Conservation (phyloP, 2,888 invertebrate species). For the Hirtodrosophila cameraria region DNA sequence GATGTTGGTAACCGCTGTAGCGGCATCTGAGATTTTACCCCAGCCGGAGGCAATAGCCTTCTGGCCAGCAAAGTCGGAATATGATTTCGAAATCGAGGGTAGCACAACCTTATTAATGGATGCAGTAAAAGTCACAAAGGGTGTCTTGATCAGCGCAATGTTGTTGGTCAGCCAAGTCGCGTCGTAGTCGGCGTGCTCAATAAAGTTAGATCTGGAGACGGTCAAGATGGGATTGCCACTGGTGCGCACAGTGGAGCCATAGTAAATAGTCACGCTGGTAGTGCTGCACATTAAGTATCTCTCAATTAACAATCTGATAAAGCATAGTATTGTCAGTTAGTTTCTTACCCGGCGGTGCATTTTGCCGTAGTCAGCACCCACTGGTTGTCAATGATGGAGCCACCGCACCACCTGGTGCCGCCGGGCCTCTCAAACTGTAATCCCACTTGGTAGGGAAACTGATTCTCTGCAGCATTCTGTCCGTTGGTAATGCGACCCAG, state of each 20-base stretch:
- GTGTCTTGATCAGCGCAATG: slow-evolving; percentile 74
- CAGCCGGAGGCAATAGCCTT: slow-evolving; percentile 84
- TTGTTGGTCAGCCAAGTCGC: slow-evolving; percentile 64
- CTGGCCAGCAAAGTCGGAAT: slow-evolving; percentile 75
- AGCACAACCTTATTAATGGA: slow-evolving; percentile 49
- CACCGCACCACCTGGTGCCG: slow-evolving; percentile 76
- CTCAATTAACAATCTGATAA: background rate
- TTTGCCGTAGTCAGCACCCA: slow-evolving; percentile 79
- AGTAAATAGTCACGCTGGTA: slow-evolving; percentile 55
- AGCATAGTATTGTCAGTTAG: too few species aligned
- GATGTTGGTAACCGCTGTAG: slow-evolving; percentile 58
- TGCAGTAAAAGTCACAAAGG: slow-evolving; percentile 35
- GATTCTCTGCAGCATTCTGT: slow-evolving; percentile 48
- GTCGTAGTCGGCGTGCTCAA: slow-evolving; percentile 82
- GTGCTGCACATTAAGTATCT: slow-evolving; percentile 50
- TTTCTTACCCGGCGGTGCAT: slow-evolving; percentile 71
- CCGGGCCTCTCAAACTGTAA: slow-evolving; percentile 56
- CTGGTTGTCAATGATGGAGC: slow-evolving; percentile 63
- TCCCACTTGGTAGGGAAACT: slow-evolving; percentile 78
- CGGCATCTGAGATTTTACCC: slow-evolving; percentile 81
- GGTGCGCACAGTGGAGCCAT: slow-evolving; percentile 71
- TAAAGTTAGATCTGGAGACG: slow-evolving; percentile 60
- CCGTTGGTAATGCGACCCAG: slow-evolving; percentile 80
- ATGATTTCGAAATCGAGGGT: slow-evolving; percentile 53
- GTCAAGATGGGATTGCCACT: slow-evolving; percentile 57